Base-by-base conservation (phyloP, 2,113 vertebrate species). In the Dascyllus trimaculatus region DNA sequence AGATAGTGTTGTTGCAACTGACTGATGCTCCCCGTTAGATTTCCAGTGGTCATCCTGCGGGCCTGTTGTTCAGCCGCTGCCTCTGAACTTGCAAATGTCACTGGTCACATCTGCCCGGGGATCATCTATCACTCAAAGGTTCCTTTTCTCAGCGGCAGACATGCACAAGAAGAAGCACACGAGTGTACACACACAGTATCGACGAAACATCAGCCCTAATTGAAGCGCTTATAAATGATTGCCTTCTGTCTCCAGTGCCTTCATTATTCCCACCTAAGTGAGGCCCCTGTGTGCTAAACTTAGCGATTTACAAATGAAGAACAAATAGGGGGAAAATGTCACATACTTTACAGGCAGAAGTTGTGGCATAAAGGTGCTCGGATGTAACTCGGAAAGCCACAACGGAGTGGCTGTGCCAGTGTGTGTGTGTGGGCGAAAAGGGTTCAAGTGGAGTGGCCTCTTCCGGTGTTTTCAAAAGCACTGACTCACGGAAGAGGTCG, bases 51-150 rank as follows among this genome's bases (percentile, higher is more conserved):
- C 53, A 48, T 61, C 17, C 32, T 53, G 22, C 15, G 32, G 21
- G 62, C 40, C 40, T 29, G 35, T 61, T n/a, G 51, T 78, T 40
- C 57, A 22, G 48, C 60, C 57, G 59, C 59, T 56, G 24, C 15
- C 18, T 24, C 21, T 71, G 66, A 82, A 70, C 70, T 68, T 26
- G 35, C 29, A 88, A 89, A 92, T 86, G 86, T 84, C 82, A 90
- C 48, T 11, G 64, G 51, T 65, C 81, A 78, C 85, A 80, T 80
- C 71, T 85, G 46, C 49, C 51, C 8, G 22, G 26, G 32, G 29
- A 72, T 81, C 66, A 78, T 85, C 68, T 5, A 19, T 88, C 68
- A 71, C 40, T 78, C 53, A 71, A 46, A 58, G 52, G 53, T 70
- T 83, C 1, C 21, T 59, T 62, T 15, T 61, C 40, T 57, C 18